Conservation (phyloP, 2,113 vertebrate genomes). For the Lycaon pictus region DNA sequence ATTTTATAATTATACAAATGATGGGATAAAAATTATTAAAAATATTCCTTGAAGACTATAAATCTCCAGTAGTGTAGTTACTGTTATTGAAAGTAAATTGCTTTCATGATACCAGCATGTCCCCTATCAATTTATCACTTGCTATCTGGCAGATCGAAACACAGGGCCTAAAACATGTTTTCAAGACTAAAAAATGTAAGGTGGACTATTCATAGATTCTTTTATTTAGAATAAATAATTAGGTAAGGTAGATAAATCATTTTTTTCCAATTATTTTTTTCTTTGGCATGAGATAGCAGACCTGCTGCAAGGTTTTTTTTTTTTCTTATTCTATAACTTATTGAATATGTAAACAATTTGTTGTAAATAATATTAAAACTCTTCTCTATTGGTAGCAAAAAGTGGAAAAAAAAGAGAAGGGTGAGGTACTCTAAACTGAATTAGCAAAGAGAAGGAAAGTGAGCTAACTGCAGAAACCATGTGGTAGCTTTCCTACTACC, state of each 20-base stretch:
- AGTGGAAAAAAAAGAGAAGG: neutral
- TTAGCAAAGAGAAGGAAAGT: neutral
- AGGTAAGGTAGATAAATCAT: neutral
- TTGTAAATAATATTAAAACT: neutral
- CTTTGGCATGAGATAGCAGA: neutral
- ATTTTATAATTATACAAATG: neutral
- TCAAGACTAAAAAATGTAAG: neutral
- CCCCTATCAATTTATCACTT: neutral
- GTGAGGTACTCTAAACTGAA: neutral
- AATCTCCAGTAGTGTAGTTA: neutral
- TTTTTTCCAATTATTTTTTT: slow-evolving; percentile 26
- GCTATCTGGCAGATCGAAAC: neutral
- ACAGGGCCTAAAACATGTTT: neutral
- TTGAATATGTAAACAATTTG: slow-evolving; percentile 21
- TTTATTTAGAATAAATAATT: slow-evolving; percentile 39
- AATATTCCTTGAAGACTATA: slow-evolving; percentile 7
- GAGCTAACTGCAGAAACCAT: neutral
- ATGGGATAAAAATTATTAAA: neutral
- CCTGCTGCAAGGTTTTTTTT: neutral
- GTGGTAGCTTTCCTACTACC: neutral
- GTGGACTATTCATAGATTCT: neutral
- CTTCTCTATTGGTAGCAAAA: neutral
- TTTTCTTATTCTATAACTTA: neutral
- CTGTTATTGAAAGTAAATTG: slow-evolving; percentile 64
- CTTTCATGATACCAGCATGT: neutral